Conservation (phyloP, 2,888 invertebrate species). For the Ectemnius continuus region DNA sequence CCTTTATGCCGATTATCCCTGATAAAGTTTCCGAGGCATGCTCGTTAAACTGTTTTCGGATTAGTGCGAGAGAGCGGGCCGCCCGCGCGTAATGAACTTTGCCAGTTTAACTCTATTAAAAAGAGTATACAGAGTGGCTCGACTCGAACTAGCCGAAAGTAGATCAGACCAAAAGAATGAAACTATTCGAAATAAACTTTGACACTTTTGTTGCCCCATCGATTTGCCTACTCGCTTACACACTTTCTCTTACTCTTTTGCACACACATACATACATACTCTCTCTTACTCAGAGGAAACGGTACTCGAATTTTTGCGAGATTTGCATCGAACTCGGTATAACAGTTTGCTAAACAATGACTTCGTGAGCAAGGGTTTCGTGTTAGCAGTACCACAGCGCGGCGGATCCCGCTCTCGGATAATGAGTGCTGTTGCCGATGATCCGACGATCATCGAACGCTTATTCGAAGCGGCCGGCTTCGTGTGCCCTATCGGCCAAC, state of each 20-base stretch:
- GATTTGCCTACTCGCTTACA: conserved; percentile 27
- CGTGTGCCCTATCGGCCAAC: too few relatives aligned
- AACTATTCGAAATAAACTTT: conserved; percentile 31
- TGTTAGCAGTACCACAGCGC: conserved; percentile 28
- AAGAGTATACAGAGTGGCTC: conserved; percentile 21
- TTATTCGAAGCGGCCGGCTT: conserved; percentile 18
- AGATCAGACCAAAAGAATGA: conserved; percentile 24
- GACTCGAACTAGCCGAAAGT: conserved; percentile 1
- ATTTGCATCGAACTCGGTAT: background rate
- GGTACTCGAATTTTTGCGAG: background rate
- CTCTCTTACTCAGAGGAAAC: conserved; percentile 30
- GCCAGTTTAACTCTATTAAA: conserved; percentile 33
- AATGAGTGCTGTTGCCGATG: conserved; percentile 11
- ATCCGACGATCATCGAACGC: conserved; percentile 37
- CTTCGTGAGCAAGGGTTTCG: background rate
- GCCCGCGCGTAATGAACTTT: conserved; percentile 53
- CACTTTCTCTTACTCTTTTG: background rate
- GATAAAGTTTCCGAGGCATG: conserved; percentile 53
- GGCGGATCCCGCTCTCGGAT: conserved; percentile 40
- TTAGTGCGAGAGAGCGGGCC: conserved; percentile 24
- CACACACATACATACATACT: background rate
- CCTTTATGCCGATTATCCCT: conserved; percentile 57
- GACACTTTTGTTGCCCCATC: conserved; percentile 30
- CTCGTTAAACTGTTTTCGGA: conserved; percentile 58
- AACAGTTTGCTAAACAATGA: conserved; percentile 1